Conservation (phyloP, 2,797 vertebrate species). For the Astyanax mexicanus region DNA sequence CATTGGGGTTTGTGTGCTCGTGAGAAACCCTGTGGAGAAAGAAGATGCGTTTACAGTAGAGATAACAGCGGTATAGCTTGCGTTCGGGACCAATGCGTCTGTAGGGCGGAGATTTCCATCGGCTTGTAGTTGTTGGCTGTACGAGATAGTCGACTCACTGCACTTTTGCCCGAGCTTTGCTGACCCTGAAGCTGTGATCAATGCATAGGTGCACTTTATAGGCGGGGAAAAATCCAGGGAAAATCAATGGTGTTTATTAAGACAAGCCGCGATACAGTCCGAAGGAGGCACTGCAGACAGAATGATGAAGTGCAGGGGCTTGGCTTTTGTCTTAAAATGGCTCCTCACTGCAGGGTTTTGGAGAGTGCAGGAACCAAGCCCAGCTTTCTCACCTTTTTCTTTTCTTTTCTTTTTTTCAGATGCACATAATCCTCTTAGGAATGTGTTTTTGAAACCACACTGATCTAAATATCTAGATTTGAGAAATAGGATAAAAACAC, state of each 20-base stretch:
- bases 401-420: neutral
- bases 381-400: constrained; percentile 15
- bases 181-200: constrained; percentile 41
- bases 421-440: constrained; percentile 42
- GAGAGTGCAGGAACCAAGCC: constrained; percentile 25
- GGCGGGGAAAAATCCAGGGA: constrained; percentile 5
- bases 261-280: constrained; percentile 27
- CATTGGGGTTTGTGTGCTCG: neutral
- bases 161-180: constrained; percentile 21
- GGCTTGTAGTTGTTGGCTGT: constrained; percentile 6
- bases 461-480: constrained; percentile 45
- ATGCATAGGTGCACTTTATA: constrained; percentile 38
- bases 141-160: constrained; percentile 5
- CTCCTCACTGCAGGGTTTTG: neutral
- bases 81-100: constrained; percentile 13
- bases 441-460: constrained; percentile 39
- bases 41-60: constrained; percentile 22
- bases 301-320: constrained; percentile 24
- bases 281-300: constrained; percentile 26
- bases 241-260: constrained; percentile 49
- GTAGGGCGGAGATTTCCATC: constrained; percentile 38
- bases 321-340: constrained; percentile 26
- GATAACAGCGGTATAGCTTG: neutral
- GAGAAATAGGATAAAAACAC: neutral
- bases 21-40: constrained; percentile 17